Percentiles rank a stretch among this genome's conserved stretches.
Evolutionary conservation across 1,140 invertebrate genomes (phyloP).

Genomic region (Heliconius himera): DNA sequence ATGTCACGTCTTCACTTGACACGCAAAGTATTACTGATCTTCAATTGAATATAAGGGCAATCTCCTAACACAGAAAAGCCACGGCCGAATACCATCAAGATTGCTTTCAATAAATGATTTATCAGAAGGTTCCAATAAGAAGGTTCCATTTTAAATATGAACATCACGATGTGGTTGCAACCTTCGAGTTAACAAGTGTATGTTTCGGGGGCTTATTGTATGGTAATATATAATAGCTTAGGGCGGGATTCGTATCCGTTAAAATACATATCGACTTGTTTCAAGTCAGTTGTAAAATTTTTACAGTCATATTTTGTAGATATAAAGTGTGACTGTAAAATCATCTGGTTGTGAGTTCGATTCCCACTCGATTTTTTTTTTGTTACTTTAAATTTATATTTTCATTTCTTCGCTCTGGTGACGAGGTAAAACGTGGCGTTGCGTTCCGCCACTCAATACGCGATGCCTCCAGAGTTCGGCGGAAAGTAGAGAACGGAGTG

Average conservation of each 20-base stretch:
- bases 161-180: constrained; percentile 45
- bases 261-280: background rate
- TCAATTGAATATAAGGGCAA: constrained; percentile 57
- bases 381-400: no score
- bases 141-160: constrained; percentile 45
- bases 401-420: no score
- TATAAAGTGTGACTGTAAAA: no score
- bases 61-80: constrained; percentile 59
- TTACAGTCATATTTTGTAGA: no score
- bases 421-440: no score
- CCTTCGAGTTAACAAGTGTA: constrained; percentile 51
- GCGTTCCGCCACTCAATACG: no score
- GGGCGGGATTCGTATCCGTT: constrained; percentile 30
- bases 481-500: no score
- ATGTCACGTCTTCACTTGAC: background rate
- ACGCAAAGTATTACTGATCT: constrained; percentile 47
- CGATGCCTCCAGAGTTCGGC: no score
- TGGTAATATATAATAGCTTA: constrained; percentile 58
- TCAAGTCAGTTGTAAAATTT: no score
- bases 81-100: constrained; percentile 68
- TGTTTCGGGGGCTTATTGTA: constrained; percentile 62
- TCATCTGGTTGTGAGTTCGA: no score
- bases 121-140: constrained; percentile 53
- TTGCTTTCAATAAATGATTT: constrained; percentile 63
- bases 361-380: no score